phyloP scores from a whole-genome alignment of 1,140 invertebrate genomes.

The Lepeophtheirus salmonis region DNA sequence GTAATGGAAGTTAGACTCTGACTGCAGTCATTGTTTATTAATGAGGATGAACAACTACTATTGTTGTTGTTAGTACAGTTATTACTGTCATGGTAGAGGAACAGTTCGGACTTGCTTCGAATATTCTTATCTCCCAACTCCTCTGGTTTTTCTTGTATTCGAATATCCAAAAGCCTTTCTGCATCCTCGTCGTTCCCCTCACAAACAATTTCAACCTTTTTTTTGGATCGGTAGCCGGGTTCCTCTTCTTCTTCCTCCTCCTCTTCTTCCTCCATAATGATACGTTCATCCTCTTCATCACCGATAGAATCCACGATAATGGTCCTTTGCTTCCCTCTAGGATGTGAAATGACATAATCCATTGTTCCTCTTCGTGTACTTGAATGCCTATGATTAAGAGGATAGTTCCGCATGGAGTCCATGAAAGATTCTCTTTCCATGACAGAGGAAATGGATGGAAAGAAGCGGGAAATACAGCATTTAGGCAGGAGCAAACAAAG shows the following conservation, averaged over 20 bases:
- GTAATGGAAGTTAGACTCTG: too few species aligned
- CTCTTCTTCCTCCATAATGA: neutral
- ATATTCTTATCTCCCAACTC: neutral
- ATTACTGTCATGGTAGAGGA: too few species aligned
- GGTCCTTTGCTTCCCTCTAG: neutral
- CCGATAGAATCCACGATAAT: neutral
- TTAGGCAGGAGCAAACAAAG: neutral
- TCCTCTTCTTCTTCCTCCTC: too few species aligned
- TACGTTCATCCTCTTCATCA: neutral
- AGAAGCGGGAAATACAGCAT: neutral
- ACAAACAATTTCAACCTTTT: too few species aligned
- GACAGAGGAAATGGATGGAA: neutral
- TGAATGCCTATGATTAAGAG: neutral
- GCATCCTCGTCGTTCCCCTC: neutral
- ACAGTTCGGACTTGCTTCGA: too few species aligned
- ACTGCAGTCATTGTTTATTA: too few species aligned
- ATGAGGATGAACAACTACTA: too few species aligned
- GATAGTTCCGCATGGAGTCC: neutral
- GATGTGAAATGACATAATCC: neutral
- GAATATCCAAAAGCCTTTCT: neutral
- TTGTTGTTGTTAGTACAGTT: too few species aligned
- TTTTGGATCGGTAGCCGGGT: too few species aligned
- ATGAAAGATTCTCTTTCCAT: neutral
- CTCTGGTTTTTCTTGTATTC: neutral
- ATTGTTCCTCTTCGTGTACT: neutral